These are phyloP conservation scores for Sebastes paucispinis DNA, from an alignment of 2,797 vertebrate species.

Conservation along the genomic window DNA sequence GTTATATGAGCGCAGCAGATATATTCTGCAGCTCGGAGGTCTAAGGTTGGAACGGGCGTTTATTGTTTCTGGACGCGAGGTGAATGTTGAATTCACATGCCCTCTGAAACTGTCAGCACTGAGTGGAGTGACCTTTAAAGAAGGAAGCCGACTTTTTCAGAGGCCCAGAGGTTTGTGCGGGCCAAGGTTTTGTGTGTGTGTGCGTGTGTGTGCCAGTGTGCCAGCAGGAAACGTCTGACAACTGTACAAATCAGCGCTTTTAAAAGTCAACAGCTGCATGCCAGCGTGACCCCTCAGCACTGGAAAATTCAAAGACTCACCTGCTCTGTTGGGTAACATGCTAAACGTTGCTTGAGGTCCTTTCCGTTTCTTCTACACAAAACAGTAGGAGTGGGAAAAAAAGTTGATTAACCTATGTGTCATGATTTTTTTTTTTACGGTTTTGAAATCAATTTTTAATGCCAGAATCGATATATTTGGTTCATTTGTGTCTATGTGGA, in stretches of 20 bases:
- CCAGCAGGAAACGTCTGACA: conserved; percentile 71
- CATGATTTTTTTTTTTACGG: no score
- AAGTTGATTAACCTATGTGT: no score
- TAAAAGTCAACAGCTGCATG: conserved; percentile 70
- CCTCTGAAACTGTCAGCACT: conserved; percentile 59
- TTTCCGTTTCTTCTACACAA: not conserved
- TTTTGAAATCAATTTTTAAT: no score
- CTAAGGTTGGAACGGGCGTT: conserved; percentile 25
- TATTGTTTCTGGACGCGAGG: conserved; percentile 58
- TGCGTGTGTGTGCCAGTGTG: conserved; percentile 19
- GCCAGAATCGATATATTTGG: no score
- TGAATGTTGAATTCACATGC: conserved; percentile 52
- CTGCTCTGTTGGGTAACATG: conserved; percentile 27
- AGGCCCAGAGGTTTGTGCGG: conserved; percentile 6
- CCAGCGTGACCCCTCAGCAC: conserved; percentile 24
- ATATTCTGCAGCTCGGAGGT: conserved; percentile 39
- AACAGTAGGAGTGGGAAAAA: no score
- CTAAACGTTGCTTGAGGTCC: not conserved
- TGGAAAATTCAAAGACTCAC: conserved; percentile 65
- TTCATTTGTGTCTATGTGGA: no score
- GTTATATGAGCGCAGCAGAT: conserved; percentile 23
- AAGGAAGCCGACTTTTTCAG: conserved; percentile 47
- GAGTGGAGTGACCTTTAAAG: conserved; percentile 58
- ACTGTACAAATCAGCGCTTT: conserved; percentile 68
- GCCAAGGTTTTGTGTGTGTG: conserved; percentile 17